phyloP scores from a whole-genome alignment of 2,888 invertebrate genomes.

The Xestia c-nigrum region DNA sequence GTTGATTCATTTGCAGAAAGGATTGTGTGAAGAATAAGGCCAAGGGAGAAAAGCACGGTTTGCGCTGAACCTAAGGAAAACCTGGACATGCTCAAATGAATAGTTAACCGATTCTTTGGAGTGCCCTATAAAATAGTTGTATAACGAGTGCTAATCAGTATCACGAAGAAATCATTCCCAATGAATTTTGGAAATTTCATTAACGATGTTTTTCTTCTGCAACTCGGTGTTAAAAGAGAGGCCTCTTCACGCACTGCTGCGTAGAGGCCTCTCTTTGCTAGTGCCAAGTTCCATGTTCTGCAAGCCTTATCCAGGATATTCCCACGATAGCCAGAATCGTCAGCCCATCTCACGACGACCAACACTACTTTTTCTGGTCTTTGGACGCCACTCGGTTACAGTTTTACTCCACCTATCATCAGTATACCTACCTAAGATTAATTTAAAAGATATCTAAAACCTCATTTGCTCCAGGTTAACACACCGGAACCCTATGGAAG shows the following conservation, averaged over 20 bases:
- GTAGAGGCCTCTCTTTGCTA: neutral
- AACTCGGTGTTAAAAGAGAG: no score
- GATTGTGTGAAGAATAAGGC: neutral
- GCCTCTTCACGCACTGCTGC: neutral
- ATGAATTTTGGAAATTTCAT: neutral
- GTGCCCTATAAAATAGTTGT: neutral
- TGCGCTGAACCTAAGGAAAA: neutral
- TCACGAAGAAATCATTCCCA: neutral
- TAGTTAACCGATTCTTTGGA: neutral
- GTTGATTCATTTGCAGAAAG: neutral
- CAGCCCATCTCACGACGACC: neutral
- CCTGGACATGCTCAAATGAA: neutral
- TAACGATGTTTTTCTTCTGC: no score
- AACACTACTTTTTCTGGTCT: neutral
- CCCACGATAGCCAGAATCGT: neutral
- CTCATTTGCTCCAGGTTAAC: neutral
- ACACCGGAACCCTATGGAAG: neutral
- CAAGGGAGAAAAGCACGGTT: neutral
- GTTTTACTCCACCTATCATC: neutral
- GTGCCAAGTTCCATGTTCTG: neutral
- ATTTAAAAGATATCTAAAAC: constrained; percentile 3
- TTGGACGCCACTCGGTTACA: neutral
- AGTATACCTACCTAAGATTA: neutral
- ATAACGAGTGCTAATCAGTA: neutral
- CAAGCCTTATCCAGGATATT: neutral